Base-by-base conservation (phyloP, 2,113 vertebrate species). In the Ophthalmolycus amberensis region DNA sequence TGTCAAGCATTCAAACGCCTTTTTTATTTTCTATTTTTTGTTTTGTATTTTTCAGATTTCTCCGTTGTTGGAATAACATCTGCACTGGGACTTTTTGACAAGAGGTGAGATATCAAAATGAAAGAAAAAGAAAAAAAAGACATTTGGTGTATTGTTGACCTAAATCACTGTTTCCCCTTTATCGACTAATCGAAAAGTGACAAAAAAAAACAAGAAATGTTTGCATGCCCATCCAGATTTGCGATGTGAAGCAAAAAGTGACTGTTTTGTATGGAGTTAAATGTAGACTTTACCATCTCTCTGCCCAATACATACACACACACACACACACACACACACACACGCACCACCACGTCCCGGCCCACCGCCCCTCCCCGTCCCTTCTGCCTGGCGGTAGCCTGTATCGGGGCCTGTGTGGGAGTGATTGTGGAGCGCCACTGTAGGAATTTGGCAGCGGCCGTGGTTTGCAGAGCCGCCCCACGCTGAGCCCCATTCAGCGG, bases 371-470 rank as follows among this genome's bases (percentile, higher is more conserved):
- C 38, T 18, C 74, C 62, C 66, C n/a, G 18, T 75, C 86, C 89
- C 78, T 73, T 56, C 85, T 84, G 89, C 84, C 91, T 90, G 91
- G 89, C 79, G 93, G 92, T 27, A 27, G 25, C 56, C 59, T 34
- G 59, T 94, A 93, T 93, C 88, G 90, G 93, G 92, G 96, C 92
- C 95, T 97, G 97, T 96, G 96, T 96, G 94, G 93, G 96, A 95
- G 95, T 95, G 97, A 98, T 98, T 99, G 97, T 97, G 96, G 80
- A 95, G 95, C 95, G 94, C 95, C 96, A 97, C 97, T 97, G 97
- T 96, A 96, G 98, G 98, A 99, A 99, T 99, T 97, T 99, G 97
- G 97, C 97, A 97, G 96, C 88, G 93, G 92, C 94, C 88, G 88
- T 85, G 94, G 94, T 94, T 97, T 97, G 97, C 97, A 97, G 96